Percentiles rank a stretch among this genome's conserved stretches.
phyloP scores from a whole-genome alignment of 2,888 invertebrate genomes.

The Lithophane ornitopus region DNA sequence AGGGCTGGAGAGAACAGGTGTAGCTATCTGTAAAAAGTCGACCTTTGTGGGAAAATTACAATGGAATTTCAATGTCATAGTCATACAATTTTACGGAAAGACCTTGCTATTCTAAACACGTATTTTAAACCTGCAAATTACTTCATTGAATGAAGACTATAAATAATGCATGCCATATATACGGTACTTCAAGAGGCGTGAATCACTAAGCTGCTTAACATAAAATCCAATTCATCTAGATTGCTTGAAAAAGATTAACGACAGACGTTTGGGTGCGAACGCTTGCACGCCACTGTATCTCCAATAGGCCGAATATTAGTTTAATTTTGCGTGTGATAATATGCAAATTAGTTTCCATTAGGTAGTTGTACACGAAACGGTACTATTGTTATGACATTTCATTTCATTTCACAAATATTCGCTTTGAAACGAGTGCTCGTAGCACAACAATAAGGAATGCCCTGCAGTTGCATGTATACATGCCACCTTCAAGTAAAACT shows the following conservation, averaged over 20 bases:
- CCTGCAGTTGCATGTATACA: not conserved
- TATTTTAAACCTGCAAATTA: constrained; percentile 20
- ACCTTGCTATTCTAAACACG: constrained; percentile 17
- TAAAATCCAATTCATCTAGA: constrained; percentile 54
- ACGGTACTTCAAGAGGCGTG: constrained; percentile 16
- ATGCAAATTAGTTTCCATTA: constrained; percentile 81
- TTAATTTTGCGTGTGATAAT: constrained; percentile 82
- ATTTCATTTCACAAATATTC: too few relatives aligned
- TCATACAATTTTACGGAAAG: not conserved
- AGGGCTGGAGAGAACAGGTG: not conserved
- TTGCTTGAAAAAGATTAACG: constrained; percentile 53
- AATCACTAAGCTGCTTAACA: constrained; percentile 42
- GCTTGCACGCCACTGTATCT: constrained; percentile 54
- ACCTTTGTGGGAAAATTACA: not conserved
- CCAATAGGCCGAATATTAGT: constrained; percentile 73
- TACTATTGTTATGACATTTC: constrained; percentile 64
- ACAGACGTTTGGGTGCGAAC: constrained; percentile 29
- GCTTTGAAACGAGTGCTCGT: constrained; percentile 56
- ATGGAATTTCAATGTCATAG: not conserved
- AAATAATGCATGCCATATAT: constrained; percentile 38
- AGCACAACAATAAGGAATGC: not conserved
- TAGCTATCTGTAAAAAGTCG: not conserved
- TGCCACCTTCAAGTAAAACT: not conserved
- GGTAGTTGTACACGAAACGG: constrained; percentile 74
- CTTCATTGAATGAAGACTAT: constrained; percentile 30